These are phyloP conservation scores for Momotus momota DNA, from an alignment of 2,797 vertebrate species.

Conservation along the genomic window DNA sequence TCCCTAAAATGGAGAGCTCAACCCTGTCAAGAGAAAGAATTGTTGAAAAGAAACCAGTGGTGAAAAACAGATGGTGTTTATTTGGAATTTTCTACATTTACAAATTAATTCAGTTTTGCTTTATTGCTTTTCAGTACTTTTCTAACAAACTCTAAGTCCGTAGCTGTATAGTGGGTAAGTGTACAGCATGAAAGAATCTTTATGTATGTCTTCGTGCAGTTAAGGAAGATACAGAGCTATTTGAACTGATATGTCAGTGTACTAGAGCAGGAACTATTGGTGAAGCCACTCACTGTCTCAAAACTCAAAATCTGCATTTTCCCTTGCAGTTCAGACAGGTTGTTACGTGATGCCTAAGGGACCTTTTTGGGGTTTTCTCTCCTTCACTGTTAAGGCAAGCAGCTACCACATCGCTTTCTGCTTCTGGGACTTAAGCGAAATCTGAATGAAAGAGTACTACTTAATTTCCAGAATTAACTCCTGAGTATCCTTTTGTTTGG, in stretches of 20 bases:
- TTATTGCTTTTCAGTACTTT: not conserved
- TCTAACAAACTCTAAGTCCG: not conserved
- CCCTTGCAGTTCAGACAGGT: not conserved
- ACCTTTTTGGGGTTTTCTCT: not conserved
- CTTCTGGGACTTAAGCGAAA: not conserved
- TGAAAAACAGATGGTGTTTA: slow-evolving; percentile 34
- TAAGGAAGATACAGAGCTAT: not conserved
- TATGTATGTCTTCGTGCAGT: not conserved
- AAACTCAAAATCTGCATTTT: not conserved
- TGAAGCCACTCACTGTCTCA: not conserved
- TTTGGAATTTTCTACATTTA: not conserved
- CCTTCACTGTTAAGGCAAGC: not conserved
- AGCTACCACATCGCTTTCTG: not conserved
- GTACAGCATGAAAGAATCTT: not conserved
- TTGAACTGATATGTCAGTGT: not conserved
- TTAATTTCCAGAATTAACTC: not conserved
- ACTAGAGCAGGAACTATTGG: not conserved
- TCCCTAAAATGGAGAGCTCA: not conserved
- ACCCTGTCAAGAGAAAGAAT: not conserved
- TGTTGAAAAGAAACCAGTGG: not conserved
- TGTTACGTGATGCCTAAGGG: not conserved
- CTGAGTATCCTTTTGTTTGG: not conserved
- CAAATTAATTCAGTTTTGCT: not conserved
- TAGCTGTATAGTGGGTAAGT: not conserved
- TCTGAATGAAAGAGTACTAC: not conserved